phyloP scores from a whole-genome alignment of 2,797 vertebrate species.

The Clarias pachynema region DNA sequence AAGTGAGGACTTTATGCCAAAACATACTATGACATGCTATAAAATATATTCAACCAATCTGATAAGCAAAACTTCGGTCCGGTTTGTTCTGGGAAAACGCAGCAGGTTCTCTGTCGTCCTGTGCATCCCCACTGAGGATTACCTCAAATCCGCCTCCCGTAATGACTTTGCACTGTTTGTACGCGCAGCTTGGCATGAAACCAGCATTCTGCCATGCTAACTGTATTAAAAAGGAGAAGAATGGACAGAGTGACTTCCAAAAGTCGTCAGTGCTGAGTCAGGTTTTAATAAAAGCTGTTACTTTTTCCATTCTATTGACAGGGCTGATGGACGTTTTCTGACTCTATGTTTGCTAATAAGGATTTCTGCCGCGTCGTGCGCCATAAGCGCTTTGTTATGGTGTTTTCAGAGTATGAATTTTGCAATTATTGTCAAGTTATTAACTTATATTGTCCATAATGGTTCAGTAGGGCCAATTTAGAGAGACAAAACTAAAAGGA shows the following conservation, averaged over 20 bases:
- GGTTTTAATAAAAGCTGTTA: conserved; percentile 47
- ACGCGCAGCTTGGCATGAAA: conserved; percentile 20
- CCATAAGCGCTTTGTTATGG: conserved; percentile 38
- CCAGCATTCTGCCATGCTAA: conserved; percentile 33
- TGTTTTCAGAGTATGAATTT: conserved; percentile 30
- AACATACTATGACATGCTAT: conserved; percentile 2
- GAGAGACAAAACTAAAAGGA: conserved; percentile 35
- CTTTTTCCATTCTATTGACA: conserved; percentile 49
- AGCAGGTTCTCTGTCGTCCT: conserved; percentile 39
- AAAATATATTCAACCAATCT: conserved; percentile 37
- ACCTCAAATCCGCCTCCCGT: conserved; percentile 47
- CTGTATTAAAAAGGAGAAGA: conserved; percentile 44
- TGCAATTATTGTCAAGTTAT: conserved; percentile 28
- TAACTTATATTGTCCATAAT: conserved; percentile 5
- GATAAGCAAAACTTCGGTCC: conserved; percentile 42
- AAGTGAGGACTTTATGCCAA: conserved; percentile 35
- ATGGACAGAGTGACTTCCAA: conserved; percentile 45
- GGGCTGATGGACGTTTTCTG: conserved; percentile 43
- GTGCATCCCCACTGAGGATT: conserved; percentile 48
- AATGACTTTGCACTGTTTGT: conserved; percentile 47
- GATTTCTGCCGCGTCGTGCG: conserved; percentile 40
- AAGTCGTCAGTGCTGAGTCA: conserved; percentile 48
- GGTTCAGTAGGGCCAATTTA: conserved; percentile 51
- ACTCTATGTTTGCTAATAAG: conserved; percentile 30
- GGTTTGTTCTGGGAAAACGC: conserved; percentile 46